Base-by-base conservation (phyloP, 2,113 vertebrate genomes). In the Perccottus glenii region DNA sequence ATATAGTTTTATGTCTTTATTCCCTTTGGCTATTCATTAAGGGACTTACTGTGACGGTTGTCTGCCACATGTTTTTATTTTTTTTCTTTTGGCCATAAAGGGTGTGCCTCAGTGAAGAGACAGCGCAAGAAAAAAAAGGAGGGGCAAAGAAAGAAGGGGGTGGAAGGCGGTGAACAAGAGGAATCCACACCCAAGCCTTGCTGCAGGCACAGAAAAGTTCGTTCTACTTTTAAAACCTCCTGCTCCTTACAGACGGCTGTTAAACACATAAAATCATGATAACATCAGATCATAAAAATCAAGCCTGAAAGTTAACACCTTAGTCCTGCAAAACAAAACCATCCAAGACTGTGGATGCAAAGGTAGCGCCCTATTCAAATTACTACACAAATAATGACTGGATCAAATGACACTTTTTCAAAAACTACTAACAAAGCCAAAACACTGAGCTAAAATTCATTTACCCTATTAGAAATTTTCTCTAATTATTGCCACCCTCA, bases 171-270 rank as follows among this genome's bases (percentile, higher is more conserved):
- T 67, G 60, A 81, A 72, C 55, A 64, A 69, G 85, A 78, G 67
- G 53, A 70, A 88, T 88, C 86, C 90, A 91, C 91, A 88, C 89
- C 90, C 91, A 87, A 89, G 64, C 60, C 59, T 67, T 67, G 56
- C 81, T 78, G 70, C 63, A 51, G 48, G 68, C 72, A 46, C 0
- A 64, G 63, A 60, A 65, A 79, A 75, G 65, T 67, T 75, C 11
- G 67, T 81, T n/a, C 72, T 52, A 76, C 65, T 48, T 86, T 78
- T 77, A 73, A 49, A 76, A 80, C n/a, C 4, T 48, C 40, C 6
- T 55, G 33, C n/a, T 50, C 38, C 40, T 4, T 48, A n/a, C 4
- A 55, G 68, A 77, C 6, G 27, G 19, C 5, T 1, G 12, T 53
- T 45, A 57, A 32, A 38, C 57, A 78, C 43, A 73, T 73, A 14